These are phyloP conservation scores for Sus cebifrons DNA, from an alignment of 2,797 vertebrate species.

Conservation along the genomic window DNA sequence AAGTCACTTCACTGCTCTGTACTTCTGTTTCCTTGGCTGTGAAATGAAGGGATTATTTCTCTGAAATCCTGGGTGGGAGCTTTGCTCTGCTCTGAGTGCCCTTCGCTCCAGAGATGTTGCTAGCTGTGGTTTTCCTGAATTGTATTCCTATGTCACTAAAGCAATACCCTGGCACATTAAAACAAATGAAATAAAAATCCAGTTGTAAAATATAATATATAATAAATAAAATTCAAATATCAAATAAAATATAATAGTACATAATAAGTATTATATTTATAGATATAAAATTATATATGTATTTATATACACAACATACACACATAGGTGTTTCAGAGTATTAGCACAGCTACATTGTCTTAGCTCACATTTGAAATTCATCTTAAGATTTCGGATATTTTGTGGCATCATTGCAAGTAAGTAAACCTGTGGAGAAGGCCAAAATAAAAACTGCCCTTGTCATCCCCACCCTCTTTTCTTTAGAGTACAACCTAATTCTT, in stretches of 20 bases:
- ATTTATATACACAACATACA: neutral
- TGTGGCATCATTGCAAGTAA: neutral
- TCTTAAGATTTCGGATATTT: slow-evolving; percentile 20
- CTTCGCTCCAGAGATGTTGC: neutral
- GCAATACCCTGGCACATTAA: neutral
- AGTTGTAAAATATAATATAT: neutral
- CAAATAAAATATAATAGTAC: neutral
- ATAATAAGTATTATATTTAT: neutral
- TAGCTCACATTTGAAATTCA: slow-evolving; percentile 37
- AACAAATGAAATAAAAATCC: neutral
- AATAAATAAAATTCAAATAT: neutral
- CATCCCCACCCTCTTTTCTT: neutral
- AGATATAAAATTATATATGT: neutral
- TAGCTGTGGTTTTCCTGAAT: neutral
- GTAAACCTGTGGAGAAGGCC: neutral
- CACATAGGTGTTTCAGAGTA: neutral
- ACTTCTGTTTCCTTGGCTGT: neutral
- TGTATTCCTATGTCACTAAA: neutral
- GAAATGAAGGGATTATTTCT: neutral
- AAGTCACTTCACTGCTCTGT: neutral
- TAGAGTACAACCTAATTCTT: neutral
- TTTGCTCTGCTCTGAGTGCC: neutral
- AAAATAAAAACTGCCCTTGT: neutral
- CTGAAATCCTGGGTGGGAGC: neutral
- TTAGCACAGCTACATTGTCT: neutral